Conservation (phyloP, 2,797 vertebrate species). For the Hypotaenidia philippensis region DNA sequence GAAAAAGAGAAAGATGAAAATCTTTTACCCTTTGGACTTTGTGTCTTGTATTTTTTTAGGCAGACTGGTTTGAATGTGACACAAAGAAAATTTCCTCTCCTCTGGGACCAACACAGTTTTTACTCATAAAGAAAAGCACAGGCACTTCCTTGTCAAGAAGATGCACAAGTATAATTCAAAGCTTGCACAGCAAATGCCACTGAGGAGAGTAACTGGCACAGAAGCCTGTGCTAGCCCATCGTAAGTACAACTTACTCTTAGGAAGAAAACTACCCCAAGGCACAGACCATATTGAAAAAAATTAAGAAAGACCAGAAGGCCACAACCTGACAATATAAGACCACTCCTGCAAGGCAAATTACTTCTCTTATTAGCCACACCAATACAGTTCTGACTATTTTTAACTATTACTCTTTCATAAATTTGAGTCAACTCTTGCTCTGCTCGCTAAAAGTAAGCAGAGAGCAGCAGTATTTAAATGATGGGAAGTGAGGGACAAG, state of each 20-base stretch:
- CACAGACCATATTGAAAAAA: neutral
- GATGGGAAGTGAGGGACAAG: neutral
- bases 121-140: neutral
- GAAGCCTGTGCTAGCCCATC: neutral
- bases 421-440: neutral
- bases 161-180: neutral
- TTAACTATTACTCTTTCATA: neutral
- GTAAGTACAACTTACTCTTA: neutral
- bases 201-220: neutral
- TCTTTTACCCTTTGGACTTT: slow-evolving; percentile 28
- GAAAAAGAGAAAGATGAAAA: neutral
- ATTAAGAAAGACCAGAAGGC: neutral
- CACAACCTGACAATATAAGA: neutral
- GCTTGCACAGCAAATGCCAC: neutral
- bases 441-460: neutral
- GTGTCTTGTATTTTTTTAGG: neutral
- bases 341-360: neutral
- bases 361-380: neutral
- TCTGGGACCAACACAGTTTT: neutral
- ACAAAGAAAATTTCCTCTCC: neutral
- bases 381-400: neutral
- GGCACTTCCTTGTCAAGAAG: neutral
- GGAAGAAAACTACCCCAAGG: neutral
- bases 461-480: neutral
- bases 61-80: neutral